Percentiles rank a stretch among this genome's conserved stretches.
phyloP scores from a whole-genome alignment of 2,888 invertebrate species.

The Alloscopus bannaensis region DNA sequence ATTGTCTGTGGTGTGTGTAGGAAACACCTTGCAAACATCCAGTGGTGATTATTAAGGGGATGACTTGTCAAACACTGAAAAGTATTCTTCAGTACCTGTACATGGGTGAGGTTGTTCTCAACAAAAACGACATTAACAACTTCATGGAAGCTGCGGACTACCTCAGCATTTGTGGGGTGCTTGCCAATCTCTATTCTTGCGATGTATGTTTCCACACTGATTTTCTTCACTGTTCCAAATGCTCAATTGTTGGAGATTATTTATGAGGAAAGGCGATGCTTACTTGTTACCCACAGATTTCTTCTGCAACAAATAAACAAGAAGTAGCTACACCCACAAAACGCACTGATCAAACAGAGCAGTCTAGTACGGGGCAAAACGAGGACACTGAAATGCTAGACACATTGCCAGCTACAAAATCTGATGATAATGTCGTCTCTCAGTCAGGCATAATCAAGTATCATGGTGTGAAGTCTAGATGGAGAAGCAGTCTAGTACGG shows the following conservation, averaged over 20 bases:
- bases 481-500: slow-evolving; percentile 24
- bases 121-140: slow-evolving; percentile 66
- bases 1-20: slow-evolving; percentile 24
- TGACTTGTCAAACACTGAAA: slow-evolving; percentile 63
- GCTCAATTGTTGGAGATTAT: too few species aligned
- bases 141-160: slow-evolving; percentile 71
- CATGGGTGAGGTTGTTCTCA: slow-evolving; percentile 67
- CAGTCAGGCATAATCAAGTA: slow-evolving; percentile 46
- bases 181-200: slow-evolving; percentile 40
- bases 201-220: too few species aligned
- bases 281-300: slow-evolving; percentile 17
- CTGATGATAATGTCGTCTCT: too few species aligned
- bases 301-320: too few species aligned
- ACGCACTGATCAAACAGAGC: neutral
- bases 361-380: neutral
- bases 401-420: neutral
- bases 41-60: slow-evolving; percentile 69
- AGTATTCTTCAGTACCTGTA: slow-evolving; percentile 69
- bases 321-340: neutral
- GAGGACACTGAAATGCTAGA: neutral
- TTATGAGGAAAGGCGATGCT: too few species aligned
- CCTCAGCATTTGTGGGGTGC: slow-evolving; percentile 67
- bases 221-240: too few species aligned
- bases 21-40: slow-evolving; percentile 71
- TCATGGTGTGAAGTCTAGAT: slow-evolving; percentile 44